phyloP scores from a whole-genome alignment of 2,797 vertebrate species.

The Dendrocincla tyrannina region DNA sequence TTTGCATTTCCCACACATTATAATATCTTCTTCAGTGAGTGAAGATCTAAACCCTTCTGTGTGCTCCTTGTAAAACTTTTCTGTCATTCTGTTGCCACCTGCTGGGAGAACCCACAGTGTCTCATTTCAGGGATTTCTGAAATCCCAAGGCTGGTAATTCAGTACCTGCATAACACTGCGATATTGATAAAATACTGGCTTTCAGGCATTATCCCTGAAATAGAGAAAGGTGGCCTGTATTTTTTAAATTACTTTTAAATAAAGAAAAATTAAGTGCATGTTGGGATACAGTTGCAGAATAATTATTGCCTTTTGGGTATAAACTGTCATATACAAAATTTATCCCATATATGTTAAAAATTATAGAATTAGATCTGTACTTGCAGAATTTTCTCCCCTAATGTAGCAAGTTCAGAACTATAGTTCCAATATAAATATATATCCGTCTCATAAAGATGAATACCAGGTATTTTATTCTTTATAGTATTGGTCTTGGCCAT shows the following conservation, averaged over 20 bases:
- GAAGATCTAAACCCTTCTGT: background rate
- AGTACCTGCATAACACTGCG: background rate
- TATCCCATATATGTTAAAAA: background rate
- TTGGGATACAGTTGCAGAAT: background rate
- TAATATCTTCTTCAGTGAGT: background rate
- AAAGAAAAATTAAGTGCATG: background rate
- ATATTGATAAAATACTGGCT: background rate
- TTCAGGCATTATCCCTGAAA: background rate
- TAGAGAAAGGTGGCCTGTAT: background rate
- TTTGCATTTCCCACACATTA: background rate
- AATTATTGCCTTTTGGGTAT: background rate
- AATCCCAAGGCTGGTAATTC: background rate
- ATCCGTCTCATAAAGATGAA: background rate
- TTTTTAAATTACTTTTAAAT: background rate
- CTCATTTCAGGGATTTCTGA: background rate
- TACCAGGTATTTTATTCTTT: background rate
- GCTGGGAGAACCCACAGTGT: background rate
- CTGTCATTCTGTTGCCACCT: conserved; percentile 5
- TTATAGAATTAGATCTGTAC: background rate
- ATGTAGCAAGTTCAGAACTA: background rate
- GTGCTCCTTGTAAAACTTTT: background rate
- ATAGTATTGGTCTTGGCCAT: background rate
- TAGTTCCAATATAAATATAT: background rate
- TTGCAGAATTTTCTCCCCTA: background rate
- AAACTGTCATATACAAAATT: background rate